Conservation (phyloP, 2,797 vertebrate genomes). For the Synaphobranchus kaupii region DNA sequence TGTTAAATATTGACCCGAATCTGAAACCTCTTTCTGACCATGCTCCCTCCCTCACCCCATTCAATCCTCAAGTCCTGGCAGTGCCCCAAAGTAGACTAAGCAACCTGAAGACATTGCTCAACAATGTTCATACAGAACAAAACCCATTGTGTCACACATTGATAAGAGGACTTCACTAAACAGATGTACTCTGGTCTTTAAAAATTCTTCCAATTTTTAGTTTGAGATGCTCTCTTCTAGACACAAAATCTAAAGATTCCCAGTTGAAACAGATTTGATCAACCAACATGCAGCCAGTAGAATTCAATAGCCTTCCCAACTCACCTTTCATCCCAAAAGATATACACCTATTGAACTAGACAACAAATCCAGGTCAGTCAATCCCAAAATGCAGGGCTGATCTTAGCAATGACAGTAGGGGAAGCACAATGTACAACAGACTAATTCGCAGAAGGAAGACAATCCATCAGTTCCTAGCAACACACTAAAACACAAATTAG, state of each 20-base stretch:
- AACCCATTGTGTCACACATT: neutral
- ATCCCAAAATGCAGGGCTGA: neutral
- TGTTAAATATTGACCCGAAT: conserved; percentile 51
- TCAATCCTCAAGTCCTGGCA: conserved; percentile 6
- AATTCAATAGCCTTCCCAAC: neutral
- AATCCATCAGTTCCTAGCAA: neutral
- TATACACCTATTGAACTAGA: neutral
- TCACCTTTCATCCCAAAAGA: neutral
- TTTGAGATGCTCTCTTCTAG: neutral
- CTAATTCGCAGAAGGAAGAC: neutral
- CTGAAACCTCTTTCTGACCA: conserved; percentile 14
- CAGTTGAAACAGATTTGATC: neutral
- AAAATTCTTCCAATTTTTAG: neutral
- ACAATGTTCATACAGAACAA: neutral
- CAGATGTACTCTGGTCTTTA: neutral
- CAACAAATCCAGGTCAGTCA: neutral
- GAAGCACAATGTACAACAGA: neutral
- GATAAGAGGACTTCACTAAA: neutral
- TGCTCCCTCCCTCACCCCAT: neutral
- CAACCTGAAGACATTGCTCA: conserved; percentile 17
- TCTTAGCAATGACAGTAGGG: neutral
- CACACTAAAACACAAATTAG: neutral
- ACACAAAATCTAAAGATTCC: neutral
- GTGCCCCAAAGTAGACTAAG: neutral
- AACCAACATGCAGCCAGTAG: neutral